Evolutionary conservation across 2,888 invertebrate species (phyloP).

Genomic region (Heteropelma amictum): DNA sequence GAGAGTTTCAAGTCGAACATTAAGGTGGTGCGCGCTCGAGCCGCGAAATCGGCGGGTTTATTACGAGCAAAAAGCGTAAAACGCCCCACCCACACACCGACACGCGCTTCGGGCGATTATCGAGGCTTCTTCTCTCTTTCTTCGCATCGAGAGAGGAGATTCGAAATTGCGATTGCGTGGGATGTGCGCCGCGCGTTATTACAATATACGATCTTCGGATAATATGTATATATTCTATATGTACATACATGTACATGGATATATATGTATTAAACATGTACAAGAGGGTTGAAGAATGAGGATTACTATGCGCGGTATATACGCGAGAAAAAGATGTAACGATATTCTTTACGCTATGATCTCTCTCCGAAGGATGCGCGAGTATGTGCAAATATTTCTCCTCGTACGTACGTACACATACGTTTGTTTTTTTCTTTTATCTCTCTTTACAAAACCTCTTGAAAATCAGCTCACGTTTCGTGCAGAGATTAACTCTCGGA

Average conservation of each 20-base stretch:
- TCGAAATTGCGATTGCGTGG: constrained; percentile 54
- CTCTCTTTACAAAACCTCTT: neutral
- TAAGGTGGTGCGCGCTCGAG: neutral
- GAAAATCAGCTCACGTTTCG: constrained; percentile 3
- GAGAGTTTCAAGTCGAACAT: too few relatives aligned
- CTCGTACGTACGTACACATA: too few relatives aligned
- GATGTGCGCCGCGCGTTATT: constrained; percentile 42
- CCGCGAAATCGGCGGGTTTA: constrained; percentile 30
- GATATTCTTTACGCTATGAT: constrained; percentile 21
- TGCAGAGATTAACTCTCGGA: constrained; percentile 12
- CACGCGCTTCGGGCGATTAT: constrained; percentile 46
- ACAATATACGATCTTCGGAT: constrained; percentile 39
- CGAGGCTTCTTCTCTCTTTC: constrained; percentile 24
- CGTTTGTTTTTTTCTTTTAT: constrained; percentile 22
- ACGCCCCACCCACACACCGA: constrained; percentile 35
- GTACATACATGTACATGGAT: constrained; percentile 8
- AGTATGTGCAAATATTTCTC: constrained; percentile 21
- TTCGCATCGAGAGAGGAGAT: constrained; percentile 32
- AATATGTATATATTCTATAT: constrained; percentile 14
- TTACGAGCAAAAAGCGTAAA: constrained; percentile 35
- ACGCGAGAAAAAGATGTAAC: constrained; percentile 10
- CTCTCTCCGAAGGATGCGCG: neutral
- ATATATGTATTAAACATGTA: too few relatives aligned
- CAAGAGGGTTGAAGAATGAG: constrained; percentile 16
- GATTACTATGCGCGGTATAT: constrained; percentile 40